Evolutionary conservation across 2,888 invertebrate genomes (phyloP).

Genomic region (Caenorhabditis sp.): DNA sequence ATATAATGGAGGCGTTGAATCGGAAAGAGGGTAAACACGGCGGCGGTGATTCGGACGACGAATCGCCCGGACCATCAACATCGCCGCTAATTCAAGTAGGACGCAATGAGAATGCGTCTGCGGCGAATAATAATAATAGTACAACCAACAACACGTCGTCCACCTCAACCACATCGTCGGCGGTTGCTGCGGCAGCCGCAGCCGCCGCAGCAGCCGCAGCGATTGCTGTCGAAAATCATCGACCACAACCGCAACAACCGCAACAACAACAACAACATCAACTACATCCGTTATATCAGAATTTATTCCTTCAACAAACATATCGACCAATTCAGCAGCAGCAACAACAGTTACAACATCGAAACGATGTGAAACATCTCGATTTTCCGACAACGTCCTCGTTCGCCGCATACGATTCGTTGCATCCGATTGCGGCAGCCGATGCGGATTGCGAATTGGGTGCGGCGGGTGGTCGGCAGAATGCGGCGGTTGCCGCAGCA

Average conservation of each 20-base stretch:
- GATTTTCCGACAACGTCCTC: conserved; percentile 40
- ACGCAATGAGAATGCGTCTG: background rate
- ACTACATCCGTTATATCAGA: conserved; percentile 41
- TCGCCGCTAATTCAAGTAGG: conserved; percentile 9
- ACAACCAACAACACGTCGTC: background rate
- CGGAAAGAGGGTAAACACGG: conserved; percentile 57
- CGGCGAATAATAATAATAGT: background rate
- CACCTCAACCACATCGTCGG: background rate
- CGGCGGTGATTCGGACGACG: conserved; percentile 65
- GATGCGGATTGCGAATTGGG: conserved; percentile 49
- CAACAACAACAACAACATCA: conserved; percentile 17
- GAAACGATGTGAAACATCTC: conserved; percentile 27
- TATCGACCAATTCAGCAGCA: conserved; percentile 16
- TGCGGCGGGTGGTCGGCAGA: too few species aligned
- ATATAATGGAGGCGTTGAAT: conserved; percentile 70
- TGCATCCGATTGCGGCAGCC: conserved; percentile 40
- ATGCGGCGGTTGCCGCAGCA: too few species aligned
- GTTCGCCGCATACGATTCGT: conserved; percentile 24
- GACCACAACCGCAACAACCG: too few species aligned
- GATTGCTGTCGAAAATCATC: conserved; percentile 1
- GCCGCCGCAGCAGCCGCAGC: conserved; percentile 30
- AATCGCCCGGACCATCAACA: conserved; percentile 63
- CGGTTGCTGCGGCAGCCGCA: conserved; percentile 28
- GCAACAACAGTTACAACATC: conserved; percentile 8
- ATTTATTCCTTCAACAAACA: conserved; percentile 42